These are phyloP conservation scores for Whitmania pigra DNA, from an alignment of 1,140 invertebrate species.

Conservation along the genomic window DNA sequence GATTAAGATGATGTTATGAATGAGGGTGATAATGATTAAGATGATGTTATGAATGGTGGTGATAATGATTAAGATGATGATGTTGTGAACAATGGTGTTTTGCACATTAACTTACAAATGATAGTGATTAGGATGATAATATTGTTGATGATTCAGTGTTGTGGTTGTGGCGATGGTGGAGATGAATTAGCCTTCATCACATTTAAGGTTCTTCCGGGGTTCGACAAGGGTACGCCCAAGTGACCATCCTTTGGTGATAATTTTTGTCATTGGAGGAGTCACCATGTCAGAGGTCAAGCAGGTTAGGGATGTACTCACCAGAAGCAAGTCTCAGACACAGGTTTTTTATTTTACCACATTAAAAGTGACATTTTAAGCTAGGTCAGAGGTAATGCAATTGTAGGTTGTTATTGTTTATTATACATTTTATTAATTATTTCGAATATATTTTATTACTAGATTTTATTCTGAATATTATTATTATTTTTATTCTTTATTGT, in stretches of 20 bases:
- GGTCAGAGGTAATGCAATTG: neutral
- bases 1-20: too few relatives aligned
- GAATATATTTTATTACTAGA: too few relatives aligned
- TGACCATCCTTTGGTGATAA: constrained; percentile 32
- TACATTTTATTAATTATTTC: too few relatives aligned
- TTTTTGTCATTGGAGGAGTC: constrained; percentile 33
- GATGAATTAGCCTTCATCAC: neutral
- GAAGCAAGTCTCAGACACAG: constrained; percentile 26
- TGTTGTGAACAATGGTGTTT: too few relatives aligned
- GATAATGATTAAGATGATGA: too few relatives aligned
- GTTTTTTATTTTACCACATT: constrained; percentile 19
- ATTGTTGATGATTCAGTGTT: too few relatives aligned
- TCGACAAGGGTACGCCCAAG: constrained; percentile 32
- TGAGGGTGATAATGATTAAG: too few relatives aligned
- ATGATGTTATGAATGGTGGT: too few relatives aligned
- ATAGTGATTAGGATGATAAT: too few relatives aligned
- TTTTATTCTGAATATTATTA: constrained; percentile 12
- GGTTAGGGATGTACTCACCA: constrained; percentile 29
- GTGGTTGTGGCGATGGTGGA: too few relatives aligned
- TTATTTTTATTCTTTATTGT: neutral
- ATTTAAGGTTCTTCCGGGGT: constrained; percentile 32
- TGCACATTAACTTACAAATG: too few relatives aligned
- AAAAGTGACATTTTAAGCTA: neutral
- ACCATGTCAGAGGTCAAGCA: constrained; percentile 32
- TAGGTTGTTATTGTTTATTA: neutral